Conservation (phyloP, 2,113 vertebrate species). For the Oryzias woworae region DNA sequence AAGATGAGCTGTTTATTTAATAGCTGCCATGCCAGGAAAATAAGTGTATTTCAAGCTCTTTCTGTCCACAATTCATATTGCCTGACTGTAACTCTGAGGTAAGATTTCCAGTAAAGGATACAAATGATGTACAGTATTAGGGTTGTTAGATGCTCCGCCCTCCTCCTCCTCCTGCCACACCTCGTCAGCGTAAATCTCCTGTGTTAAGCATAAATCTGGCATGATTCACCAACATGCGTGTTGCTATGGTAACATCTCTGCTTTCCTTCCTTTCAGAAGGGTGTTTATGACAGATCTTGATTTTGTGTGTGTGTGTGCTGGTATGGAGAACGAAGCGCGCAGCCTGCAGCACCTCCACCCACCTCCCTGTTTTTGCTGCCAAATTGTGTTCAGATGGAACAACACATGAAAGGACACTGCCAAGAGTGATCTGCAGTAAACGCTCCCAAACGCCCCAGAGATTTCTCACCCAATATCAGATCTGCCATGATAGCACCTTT, state of each 20-base stretch:
- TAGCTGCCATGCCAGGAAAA: conserved; percentile 59
- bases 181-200: conserved; percentile 45
- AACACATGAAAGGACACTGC: conserved; percentile 58
- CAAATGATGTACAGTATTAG: conserved; percentile 54
- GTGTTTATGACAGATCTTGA: conserved; percentile 66
- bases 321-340: conserved; percentile 53
- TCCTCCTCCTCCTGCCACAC: conserved; percentile 24
- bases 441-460: conserved; percentile 57
- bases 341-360: conserved; percentile 23
- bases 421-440: conserved; percentile 72
- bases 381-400: conserved; percentile 78
- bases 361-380: conserved; percentile 34
- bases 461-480: conserved; percentile 67
- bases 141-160: conserved; percentile 25
- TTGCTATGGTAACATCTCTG: conserved; percentile 53
- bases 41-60: conserved; percentile 1
- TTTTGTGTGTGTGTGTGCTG: conserved; percentile 45
- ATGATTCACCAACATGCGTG: conserved; percentile 47
- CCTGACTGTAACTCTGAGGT: conserved; percentile 27
- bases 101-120: conserved; percentile 60
- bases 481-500: conserved; percentile 59
- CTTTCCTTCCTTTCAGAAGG: conserved; percentile 51
- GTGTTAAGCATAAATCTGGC: conserved; percentile 42
- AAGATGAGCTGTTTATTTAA: conserved; percentile 49
- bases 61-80: conserved; percentile 37